Evolutionary conservation across 2,113 vertebrate genomes (phyloP).

Genomic region (Ptyas mucosa): DNA sequence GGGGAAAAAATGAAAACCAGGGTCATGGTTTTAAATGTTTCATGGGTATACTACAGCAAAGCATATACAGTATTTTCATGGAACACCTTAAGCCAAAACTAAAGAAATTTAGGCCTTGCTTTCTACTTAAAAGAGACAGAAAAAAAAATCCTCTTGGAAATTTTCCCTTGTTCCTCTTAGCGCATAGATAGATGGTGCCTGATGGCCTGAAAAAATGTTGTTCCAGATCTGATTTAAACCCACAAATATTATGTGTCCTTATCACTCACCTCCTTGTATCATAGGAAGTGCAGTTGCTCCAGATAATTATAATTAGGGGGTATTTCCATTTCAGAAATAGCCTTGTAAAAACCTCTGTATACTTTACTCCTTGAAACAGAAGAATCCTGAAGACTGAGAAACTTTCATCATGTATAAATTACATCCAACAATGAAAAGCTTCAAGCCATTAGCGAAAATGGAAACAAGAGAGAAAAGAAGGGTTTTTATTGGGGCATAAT

Average conservation of each 20-base stretch:
- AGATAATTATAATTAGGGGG: constrained; percentile 71
- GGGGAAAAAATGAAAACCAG: neutral
- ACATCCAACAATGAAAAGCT: constrained; percentile 75
- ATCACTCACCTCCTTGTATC: constrained; percentile 43
- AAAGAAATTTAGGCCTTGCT: neutral
- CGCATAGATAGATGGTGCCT: neutral
- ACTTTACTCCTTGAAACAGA: constrained; percentile 74
- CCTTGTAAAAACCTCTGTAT: constrained; percentile 73
- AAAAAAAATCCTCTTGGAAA: neutral
- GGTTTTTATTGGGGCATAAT: constrained; percentile 58
- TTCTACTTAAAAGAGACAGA: neutral
- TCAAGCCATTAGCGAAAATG: constrained; percentile 69
- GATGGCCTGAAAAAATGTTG: neutral
- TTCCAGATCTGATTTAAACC: neutral
- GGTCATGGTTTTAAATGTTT: neutral
- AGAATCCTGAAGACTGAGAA: constrained; percentile 68
- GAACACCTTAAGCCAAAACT: neutral
- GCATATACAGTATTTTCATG: neutral
- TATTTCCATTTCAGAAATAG: constrained; percentile 77
- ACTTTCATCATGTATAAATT: constrained; percentile 86
- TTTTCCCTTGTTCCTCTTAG: neutral
- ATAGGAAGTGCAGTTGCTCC: constrained; percentile 63
- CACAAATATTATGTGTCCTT: constrained; percentile 45
- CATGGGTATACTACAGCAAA: neutral
- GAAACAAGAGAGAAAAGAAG: constrained; percentile 46